Evolutionary conservation across 2,797 vertebrate species (phyloP), one percentile per base, ranked within the genome.

Genomic region (Macrochelys suwanniensis): DNA sequence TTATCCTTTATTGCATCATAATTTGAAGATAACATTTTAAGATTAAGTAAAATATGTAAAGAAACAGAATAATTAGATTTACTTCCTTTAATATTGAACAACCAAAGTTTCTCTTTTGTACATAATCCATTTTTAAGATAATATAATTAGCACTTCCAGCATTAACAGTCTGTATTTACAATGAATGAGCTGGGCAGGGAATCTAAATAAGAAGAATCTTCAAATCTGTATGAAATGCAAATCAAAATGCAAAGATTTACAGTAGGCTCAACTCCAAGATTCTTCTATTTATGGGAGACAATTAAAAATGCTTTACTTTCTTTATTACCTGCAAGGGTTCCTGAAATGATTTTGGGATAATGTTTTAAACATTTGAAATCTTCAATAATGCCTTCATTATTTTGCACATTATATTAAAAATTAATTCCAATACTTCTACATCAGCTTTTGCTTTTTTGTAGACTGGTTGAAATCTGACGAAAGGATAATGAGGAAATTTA

Each of bases 121-220:
- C 98, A 98, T 98, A 98, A 98, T 98, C 97, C 97, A 98, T 98
- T 96, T 96, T 96, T 98, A 98, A 98, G 98, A 98, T 98, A 98
- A 98, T 98, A 97, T 97, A 98, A 97, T 98, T 97, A 98, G 97
- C 97, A 98, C 95, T 98, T 98, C 97, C 96, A 97, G 96, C 97
- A 98, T 97, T 95, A 98, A 98, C 93, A 97, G 96, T 93, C 96
- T 96, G 84, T 98, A 98, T 98, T 97, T 98, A 98, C 98, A 98
- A 90, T 54, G 57, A 96, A 89, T 89, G 93, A 95, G 93, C 87
- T n/a, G 11, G 88, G 82, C 53, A 65, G 86, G 51, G 77, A 89
- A 97, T 94, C 94, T 93, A 95, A 96, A 91, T 86, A 85, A 79
- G 59, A 93, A 95, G 85, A 93, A 90, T 97, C 96, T 97, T 97